Conservation (phyloP, 2,113 vertebrate species). For the Callospermophilus lateralis region DNA sequence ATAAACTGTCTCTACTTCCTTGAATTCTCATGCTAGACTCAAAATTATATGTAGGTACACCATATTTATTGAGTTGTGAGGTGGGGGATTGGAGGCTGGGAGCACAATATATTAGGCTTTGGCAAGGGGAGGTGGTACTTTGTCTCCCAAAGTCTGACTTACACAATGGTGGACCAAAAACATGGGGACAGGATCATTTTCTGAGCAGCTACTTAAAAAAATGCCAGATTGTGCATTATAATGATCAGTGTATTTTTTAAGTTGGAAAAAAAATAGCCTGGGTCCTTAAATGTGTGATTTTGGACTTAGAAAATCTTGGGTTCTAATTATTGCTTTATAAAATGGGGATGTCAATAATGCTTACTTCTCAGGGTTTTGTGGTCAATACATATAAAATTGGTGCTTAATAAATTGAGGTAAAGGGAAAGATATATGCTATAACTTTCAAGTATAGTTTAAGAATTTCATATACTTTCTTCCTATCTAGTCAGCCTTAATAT, state of each 20-base stretch:
- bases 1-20: not conserved
- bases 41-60: not conserved
- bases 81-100: not conserved
- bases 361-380: not conserved
- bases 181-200: not conserved
- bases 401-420: not conserved
- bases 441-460: slow-evolving; percentile 23
- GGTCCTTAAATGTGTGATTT: not conserved
- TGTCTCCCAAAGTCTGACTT: not conserved
- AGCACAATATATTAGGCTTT: not conserved
- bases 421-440: not conserved
- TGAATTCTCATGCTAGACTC: not conserved
- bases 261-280: not conserved
- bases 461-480: slow-evolving; percentile 6
- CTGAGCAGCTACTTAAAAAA: not conserved
- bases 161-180: not conserved
- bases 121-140: not conserved
- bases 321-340: slow-evolving; percentile 20
- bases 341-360: not conserved
- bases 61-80: not conserved
- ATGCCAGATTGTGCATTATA: not conserved
- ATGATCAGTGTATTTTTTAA: not conserved
- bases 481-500: not conserved
- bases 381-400: not conserved
- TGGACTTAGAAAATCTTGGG: not conserved